A percentile compares a stretch with the other conserved stretches of the same genome.
Evolutionary conservation across 2,797 vertebrate genomes (phyloP).

Genomic region (Meda fulgida): DNA sequence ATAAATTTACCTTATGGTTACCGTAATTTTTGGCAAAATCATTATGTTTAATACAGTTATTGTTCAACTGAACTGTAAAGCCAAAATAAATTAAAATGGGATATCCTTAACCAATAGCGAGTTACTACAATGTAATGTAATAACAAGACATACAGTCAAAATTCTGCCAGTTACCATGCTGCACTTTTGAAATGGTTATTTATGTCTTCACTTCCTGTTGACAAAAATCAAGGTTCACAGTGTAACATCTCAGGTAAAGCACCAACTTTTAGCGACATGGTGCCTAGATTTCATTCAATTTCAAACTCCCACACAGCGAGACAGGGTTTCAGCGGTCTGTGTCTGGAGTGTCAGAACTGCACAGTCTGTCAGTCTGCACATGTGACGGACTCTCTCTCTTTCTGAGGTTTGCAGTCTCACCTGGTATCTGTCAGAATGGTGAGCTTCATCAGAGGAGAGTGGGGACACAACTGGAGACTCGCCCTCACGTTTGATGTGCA

Average conservation of each 20-base stretch:
- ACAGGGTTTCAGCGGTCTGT: constrained; percentile 21
- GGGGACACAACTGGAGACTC: constrained; percentile 97
- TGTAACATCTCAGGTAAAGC: neutral
- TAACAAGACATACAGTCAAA: neutral
- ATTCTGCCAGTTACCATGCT: neutral
- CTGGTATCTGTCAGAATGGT: constrained; percentile 99
- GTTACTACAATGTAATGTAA: too few relatives aligned
- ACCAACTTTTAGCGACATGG: neutral
- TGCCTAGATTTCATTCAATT: constrained; percentile 19
- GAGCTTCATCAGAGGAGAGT: constrained; percentile 95
- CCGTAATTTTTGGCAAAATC: neutral
- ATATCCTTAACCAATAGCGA: neutral
- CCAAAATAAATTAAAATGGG: too few relatives aligned
- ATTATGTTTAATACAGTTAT: neutral
- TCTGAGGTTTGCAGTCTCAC: constrained; percentile 76
- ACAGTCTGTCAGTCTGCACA: constrained; percentile 48
- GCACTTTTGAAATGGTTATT: neutral
- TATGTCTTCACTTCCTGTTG: neutral
- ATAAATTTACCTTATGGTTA: neutral
- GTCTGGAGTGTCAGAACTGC: constrained; percentile 33
- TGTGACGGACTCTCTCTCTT: constrained; percentile 50
- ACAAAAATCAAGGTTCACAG: neutral
- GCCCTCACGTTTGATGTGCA: constrained; percentile 99
- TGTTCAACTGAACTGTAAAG: neutral
- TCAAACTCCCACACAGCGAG: constrained; percentile 13